A percentile compares a stretch with the other conserved stretches of the same genome.
These are phyloP conservation scores for Gadopsis bispinosus DNA, from an alignment of 2,797 vertebrate genomes.

Conservation along the genomic window DNA sequence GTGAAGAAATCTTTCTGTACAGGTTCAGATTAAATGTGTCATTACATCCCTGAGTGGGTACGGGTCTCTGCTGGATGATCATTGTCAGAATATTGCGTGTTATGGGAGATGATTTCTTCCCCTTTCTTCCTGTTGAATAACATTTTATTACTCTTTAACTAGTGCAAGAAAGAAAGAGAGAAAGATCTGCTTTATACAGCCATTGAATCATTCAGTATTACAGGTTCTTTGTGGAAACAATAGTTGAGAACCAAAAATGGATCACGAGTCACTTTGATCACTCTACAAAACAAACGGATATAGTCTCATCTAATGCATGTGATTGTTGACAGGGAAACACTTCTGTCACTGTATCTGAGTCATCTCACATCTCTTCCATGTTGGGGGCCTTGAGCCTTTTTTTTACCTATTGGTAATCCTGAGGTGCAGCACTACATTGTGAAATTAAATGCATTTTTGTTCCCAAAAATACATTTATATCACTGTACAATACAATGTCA, in stretches of 20 bases:
- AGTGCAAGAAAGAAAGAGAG: not conserved
- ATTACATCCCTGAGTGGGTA: not conserved
- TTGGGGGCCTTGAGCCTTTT: not conserved
- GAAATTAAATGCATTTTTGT: slow-evolving; percentile 12
- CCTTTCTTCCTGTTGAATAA: not conserved
- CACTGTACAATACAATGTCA: too few relatives aligned
- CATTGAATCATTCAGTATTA: not conserved
- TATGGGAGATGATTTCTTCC: not conserved
- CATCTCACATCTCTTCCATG: slow-evolving; percentile 19
- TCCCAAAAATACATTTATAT: not conserved
- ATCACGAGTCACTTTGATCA: not conserved
- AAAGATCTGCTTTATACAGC: not conserved
- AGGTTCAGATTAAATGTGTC: slow-evolving; percentile 14
- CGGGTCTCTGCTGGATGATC: not conserved
- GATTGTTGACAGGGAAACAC: slow-evolving; percentile 19
- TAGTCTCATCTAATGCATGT: not conserved
- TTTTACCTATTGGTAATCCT: not conserved
- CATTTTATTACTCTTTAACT: not conserved
- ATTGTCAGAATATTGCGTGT: not conserved
- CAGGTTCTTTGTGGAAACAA: not conserved
- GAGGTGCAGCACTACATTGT: not conserved
- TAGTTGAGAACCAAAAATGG: not conserved
- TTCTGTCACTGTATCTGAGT: slow-evolving; percentile 29
- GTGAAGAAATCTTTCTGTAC: not conserved
- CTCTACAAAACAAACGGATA: slow-evolving; percentile 1